Evolutionary conservation across 2,113 vertebrate species (phyloP).

Genomic region (Glaucidium brasilianum): DNA sequence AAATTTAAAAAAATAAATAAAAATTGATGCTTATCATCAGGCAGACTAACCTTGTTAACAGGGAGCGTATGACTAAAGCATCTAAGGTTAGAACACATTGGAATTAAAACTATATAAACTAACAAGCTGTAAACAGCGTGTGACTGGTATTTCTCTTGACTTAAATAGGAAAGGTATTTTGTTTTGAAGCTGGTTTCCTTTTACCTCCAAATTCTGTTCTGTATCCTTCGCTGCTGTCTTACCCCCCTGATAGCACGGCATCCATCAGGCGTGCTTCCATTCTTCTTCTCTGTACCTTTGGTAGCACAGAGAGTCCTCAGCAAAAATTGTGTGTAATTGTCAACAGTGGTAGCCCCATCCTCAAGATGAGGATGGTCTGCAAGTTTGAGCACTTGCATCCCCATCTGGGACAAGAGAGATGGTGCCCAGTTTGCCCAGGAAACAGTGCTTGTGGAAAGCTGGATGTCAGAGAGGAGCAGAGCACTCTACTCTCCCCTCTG

Average conservation of each 20-base stretch:
- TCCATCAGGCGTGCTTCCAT: rapidly evolving
- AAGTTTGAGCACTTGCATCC: neutral
- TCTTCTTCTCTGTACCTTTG: neutral
- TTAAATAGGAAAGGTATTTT: neutral
- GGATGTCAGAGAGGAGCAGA: neutral
- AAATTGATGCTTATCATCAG: neutral
- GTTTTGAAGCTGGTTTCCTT: neutral
- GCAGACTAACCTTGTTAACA: neutral
- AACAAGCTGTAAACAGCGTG: neutral
- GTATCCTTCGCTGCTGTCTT: rapidly evolving
- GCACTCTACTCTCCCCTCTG: neutral
- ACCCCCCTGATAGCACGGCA: neutral
- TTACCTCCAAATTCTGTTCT: neutral
- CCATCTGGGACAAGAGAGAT: neutral
- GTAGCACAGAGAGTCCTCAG: neutral
- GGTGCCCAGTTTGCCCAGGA: neutral
- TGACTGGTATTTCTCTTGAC: neutral
- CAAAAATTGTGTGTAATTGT: rapidly evolving
- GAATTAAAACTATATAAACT: neutral
- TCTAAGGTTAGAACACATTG: neutral
- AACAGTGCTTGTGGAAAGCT: neutral
- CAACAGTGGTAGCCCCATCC: rapidly evolving
- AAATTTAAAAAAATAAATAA: neutral
- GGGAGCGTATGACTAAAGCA: neutral
- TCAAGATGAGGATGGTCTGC: rapidly evolving